These are phyloP conservation scores for Drosophila nikananu DNA, from an alignment of 1,140 invertebrate species.

Conservation along the genomic window DNA sequence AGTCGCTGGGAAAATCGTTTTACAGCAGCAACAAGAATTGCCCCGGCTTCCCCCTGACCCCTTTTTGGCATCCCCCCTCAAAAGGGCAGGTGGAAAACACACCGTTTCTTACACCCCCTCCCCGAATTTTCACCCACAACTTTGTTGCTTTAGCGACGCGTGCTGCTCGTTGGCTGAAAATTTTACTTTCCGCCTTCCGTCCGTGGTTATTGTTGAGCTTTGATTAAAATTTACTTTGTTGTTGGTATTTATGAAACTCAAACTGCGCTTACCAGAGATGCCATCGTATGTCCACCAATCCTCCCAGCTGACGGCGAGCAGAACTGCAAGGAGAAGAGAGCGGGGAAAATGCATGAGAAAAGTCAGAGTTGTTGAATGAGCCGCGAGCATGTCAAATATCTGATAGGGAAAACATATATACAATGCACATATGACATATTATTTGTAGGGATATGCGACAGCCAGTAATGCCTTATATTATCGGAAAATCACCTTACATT, in stretches of 20 bases:
- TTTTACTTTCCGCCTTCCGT: conserved; percentile 44
- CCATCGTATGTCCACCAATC: conserved; percentile 98
- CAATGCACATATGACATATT: neutral
- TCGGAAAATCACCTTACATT: neutral
- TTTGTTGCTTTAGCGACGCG: conserved; percentile 61
- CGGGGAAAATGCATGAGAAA: conserved; percentile 1
- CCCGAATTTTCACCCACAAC: conserved; percentile 33
- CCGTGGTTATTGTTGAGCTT: conserved; percentile 63
- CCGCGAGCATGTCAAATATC: conserved; percentile 21
- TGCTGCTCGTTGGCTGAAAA: conserved; percentile 57
- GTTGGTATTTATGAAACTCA: conserved; percentile 67
- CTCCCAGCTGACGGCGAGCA: conserved; percentile 93
- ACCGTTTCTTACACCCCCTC: conserved; percentile 11
- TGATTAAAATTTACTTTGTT: conserved; percentile 75
- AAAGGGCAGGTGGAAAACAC: conserved; percentile 27
- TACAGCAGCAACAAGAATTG: conserved; percentile 36
- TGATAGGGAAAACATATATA: neutral
- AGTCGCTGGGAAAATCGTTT: conserved; percentile 64
- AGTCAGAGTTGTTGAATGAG: conserved; percentile 5
- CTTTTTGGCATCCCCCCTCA: neutral
- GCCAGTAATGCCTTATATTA: neutral
- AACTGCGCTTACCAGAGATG: conserved; percentile 91
- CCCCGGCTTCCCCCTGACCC: conserved; percentile 8
- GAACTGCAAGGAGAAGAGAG: conserved; percentile 72
- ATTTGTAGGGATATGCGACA: neutral